These are phyloP conservation scores for Chionis minor DNA, from an alignment of 2,113 vertebrate species.

Conservation along the genomic window DNA sequence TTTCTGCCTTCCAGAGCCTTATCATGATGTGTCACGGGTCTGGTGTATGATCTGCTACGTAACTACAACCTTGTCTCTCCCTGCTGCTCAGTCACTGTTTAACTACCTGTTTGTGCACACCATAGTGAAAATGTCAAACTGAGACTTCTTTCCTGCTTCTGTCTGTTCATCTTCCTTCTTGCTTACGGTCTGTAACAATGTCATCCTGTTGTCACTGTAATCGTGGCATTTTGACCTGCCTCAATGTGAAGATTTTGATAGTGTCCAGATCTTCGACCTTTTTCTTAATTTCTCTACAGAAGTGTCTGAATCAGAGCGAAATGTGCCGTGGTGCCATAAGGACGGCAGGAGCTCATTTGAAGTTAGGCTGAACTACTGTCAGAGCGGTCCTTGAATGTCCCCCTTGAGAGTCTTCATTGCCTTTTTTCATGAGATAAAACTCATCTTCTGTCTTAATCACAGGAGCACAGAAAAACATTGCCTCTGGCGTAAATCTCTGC, in stretches of 20 bases:
- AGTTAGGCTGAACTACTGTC: background rate
- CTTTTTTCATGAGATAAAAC: background rate
- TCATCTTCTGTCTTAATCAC: background rate
- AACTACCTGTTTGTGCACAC: background rate
- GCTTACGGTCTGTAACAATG: background rate
- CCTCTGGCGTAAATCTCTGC: background rate
- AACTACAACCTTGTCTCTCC: background rate
- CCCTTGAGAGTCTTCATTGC: background rate
- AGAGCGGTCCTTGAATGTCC: rapidly evolving
- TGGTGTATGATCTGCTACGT: background rate
- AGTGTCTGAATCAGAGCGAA: background rate
- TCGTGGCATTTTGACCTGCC: background rate
- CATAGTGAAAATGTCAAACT: background rate
- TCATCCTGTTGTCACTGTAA: background rate
- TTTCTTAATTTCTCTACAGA: background rate
- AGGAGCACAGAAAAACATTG: background rate
- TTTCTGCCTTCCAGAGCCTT: background rate
- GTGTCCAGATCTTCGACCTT: background rate
- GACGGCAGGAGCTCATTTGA: background rate
- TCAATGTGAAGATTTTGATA: background rate
- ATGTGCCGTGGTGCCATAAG: rapidly evolving
- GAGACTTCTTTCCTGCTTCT: background rate
- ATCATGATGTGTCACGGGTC: background rate
- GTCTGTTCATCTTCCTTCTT: background rate
- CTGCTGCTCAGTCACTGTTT: background rate